Evolutionary conservation across 2,797 vertebrate species (phyloP).

Genomic region (Podargus strigoides): DNA sequence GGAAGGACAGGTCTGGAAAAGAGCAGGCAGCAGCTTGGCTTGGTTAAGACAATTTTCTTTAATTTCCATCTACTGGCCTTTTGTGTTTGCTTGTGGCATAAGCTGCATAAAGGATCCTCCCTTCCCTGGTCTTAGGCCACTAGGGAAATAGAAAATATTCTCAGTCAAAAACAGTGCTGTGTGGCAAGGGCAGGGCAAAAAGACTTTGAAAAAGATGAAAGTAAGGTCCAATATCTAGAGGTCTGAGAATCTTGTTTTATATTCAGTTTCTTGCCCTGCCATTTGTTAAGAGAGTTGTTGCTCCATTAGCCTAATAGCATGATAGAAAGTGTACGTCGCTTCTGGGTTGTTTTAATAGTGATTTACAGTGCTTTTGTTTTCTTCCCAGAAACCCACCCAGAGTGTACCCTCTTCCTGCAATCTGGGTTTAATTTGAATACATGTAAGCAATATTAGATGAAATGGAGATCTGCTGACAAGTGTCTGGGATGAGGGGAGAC

Average conservation of each 20-base stretch:
- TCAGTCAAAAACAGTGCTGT: background rate
- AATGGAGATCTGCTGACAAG: slow-evolving; percentile 32
- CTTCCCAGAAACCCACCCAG: background rate
- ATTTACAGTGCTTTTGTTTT: background rate
- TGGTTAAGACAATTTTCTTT: background rate
- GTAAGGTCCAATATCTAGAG: background rate
- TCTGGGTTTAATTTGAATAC: slow-evolving; percentile 31
- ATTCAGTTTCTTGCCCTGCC: background rate
- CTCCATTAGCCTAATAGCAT: background rate
- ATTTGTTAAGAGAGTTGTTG: background rate
- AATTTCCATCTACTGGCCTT: background rate
- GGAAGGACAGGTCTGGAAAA: background rate
- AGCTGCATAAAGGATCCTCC: background rate
- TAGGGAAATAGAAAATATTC: background rate
- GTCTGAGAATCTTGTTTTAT: background rate
- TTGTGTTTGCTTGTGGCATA: background rate
- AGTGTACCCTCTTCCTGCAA: rapidly evolving
- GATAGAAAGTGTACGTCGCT: background rate
- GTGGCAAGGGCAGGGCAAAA: background rate
- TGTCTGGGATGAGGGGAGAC: background rate
- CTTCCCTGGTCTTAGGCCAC: background rate
- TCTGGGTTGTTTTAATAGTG: background rate
- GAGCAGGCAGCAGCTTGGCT: background rate
- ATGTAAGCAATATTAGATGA: background rate
- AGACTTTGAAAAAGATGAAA: background rate